phyloP scores from a whole-genome alignment of 2,797 vertebrate genomes.

The Sebastes variabilis region DNA sequence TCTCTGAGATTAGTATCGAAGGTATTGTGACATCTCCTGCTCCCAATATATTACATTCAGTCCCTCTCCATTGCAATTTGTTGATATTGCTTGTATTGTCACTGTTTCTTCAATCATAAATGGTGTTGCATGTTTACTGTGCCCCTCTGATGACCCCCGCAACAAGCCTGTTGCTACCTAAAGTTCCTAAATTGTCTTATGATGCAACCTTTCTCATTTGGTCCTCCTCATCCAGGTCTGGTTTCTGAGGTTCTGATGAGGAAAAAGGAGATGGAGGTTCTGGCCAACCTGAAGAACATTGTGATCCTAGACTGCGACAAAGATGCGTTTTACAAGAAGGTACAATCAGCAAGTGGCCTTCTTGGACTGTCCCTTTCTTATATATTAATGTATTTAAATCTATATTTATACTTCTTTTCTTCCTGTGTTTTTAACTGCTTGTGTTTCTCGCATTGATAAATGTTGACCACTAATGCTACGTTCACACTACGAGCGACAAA shows the following conservation, averaged over 20 bases:
- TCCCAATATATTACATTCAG: background rate
- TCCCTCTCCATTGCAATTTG: background rate
- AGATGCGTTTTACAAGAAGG: constrained; percentile 92
- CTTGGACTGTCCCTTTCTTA: background rate
- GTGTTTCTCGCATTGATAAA: background rate
- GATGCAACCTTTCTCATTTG: background rate
- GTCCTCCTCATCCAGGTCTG: constrained; percentile 79
- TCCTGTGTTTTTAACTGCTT: background rate
- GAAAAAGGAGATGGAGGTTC: constrained; percentile 88
- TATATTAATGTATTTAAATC: background rate
- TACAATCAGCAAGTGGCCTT: constrained; percentile 49
- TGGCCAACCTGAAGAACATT: constrained; percentile 93
- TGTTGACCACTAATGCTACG: background rate
- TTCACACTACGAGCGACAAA: too few relatives aligned
- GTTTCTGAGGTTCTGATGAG: constrained; percentile 92
- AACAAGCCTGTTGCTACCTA: background rate
- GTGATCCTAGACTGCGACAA: constrained; percentile 91
- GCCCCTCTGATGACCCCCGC: rapidly evolving
- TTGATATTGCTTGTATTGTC: background rate
- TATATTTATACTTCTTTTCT: background rate
- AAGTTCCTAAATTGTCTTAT: background rate
- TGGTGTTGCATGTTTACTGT: background rate
- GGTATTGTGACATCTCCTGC: constrained; percentile 73
- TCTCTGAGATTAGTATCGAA: constrained; percentile 95
- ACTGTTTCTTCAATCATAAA: background rate